Evolutionary conservation across 2,888 invertebrate genomes (phyloP), one percentile per base, ranked within the genome.

Genomic region (Lymantria monacha): DNA sequence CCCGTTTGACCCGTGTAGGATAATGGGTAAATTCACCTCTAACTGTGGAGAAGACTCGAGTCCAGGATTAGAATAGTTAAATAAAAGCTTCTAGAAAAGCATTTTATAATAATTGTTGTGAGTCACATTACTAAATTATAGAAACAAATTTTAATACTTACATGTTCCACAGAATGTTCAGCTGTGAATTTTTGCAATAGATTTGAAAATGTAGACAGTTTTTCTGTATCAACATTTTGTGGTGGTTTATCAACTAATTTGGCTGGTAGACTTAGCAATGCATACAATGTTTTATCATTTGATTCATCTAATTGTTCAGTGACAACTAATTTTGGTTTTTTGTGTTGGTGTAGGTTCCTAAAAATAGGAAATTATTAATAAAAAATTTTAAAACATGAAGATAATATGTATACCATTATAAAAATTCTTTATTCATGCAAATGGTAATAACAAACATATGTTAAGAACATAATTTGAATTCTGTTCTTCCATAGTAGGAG

Each of bases 221-320:
- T 90, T 52, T 87, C 85, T 8, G 79, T 76, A 45, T 85, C 78
- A 7, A 85, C 63, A 47, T 81, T 74, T 53, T 77, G 72, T 0
- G 78, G 57, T 33, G 83, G 75, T 55, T 85, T 82, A 47, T 83
- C 79, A 45, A 64, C 51, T 47, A 81, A 63, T 69, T 89, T 80
- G 41, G 86, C 66, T 61, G 91, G 83, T 42, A 89, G 65, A 48
- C 83, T 87, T 3, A 93, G 72, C 41, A 93, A 70, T 49, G 93
- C 92, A 76, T 93, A 93, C 44, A 94, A 74, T 8, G 94, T 93
- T 64, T 90, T 92, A 66, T 94, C 94, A 66, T 76, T 85, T 7
- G 93, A 93, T 63, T 92, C 92, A 48, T 89, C 85, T 43, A 85
- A 53, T 48, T 72, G 72, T 3, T 72, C 61, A 33, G 71, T 65